Conservation (phyloP, 2,797 vertebrate genomes). For the Mustela erminea region DNA sequence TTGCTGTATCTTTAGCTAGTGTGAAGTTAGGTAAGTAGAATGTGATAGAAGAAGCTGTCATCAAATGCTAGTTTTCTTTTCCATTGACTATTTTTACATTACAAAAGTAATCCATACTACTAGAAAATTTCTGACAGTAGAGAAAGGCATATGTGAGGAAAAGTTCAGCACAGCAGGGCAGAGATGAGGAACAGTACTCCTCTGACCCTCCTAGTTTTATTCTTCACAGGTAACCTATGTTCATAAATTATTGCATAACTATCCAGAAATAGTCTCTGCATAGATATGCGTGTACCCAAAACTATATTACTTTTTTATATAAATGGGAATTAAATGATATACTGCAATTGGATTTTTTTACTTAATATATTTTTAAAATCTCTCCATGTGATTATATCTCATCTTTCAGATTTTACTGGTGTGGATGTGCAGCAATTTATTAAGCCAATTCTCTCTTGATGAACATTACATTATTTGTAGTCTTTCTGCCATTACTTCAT, state of each 20-base stretch:
- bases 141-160: background rate
- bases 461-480: background rate
- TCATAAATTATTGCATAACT: background rate
- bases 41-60: background rate
- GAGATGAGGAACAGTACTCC: background rate
- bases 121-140: background rate
- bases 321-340: background rate
- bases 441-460: background rate
- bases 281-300: background rate
- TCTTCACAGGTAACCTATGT: background rate
- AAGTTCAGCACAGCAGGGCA: background rate
- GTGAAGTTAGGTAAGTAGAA: background rate
- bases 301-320: background rate
- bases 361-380: background rate
- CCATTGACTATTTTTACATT: background rate
- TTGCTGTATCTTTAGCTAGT: conserved; percentile 4
- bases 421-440: background rate
- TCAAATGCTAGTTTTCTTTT: conserved; percentile 13
- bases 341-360: background rate
- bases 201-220: background rate
- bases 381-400: background rate
- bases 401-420: background rate
- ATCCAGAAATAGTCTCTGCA: background rate
- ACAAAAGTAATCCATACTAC: background rate
- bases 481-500: background rate